Conservation (phyloP, 2,888 invertebrate species). For the Eupithecia inturbata region DNA sequence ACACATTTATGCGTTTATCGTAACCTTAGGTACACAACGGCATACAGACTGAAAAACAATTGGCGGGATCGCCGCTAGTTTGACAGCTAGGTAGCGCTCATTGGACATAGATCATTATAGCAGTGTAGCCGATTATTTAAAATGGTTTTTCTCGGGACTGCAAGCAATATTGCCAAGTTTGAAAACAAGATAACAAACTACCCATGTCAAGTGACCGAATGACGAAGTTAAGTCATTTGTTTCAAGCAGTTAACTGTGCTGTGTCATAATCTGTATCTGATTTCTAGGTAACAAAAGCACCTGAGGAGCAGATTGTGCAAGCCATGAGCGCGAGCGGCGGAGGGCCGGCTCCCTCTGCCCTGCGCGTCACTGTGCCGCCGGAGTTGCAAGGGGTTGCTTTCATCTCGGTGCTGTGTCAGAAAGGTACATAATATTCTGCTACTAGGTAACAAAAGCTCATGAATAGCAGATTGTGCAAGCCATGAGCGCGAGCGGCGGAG, state of each 20-base stretch:
- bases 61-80: no score
- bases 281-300: conserved; percentile 90
- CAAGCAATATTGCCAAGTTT: no score
- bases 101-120: no score
- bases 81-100: no score
- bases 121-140: no score
- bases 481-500: conserved; percentile 67
- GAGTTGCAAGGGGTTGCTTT: conserved; percentile 98
- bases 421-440: conserved; percentile 84
- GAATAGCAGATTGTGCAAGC: conserved; percentile 55
- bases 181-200: no score
- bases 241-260: neutral
- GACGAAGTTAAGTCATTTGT: neutral
- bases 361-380: conserved; percentile 96
- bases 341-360: conserved; percentile 87
- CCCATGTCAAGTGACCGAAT: no score
- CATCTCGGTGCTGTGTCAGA: conserved; percentile 97
- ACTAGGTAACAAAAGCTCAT: neutral
- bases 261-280: neutral
- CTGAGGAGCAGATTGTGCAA: conserved; percentile 87
- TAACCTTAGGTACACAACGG: no score
- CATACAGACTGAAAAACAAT: no score
- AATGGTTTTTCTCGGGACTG: no score
- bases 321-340: conserved; percentile 70
- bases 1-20: no score